phyloP scores from a whole-genome alignment of 1,140 invertebrate genomes.

The Neodiprion virginianus region DNA sequence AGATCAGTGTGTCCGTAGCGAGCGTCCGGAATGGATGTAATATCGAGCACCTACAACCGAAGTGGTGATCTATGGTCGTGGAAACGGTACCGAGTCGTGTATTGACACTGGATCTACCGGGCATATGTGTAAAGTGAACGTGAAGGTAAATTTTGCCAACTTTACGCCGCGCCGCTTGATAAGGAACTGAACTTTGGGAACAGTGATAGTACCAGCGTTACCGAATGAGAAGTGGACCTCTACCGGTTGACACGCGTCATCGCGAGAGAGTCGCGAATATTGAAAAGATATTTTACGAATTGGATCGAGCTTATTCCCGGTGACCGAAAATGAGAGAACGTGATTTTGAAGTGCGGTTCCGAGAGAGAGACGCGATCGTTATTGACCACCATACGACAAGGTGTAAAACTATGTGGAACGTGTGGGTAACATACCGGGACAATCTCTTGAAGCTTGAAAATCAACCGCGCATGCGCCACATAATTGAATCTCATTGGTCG shows the following conservation, averaged over 20 bases:
- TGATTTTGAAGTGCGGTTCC: not conserved
- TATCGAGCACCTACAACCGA: not conserved
- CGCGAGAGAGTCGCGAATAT: not conserved
- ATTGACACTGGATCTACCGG: not conserved
- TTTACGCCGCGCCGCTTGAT: not conserved
- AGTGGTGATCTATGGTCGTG: not conserved
- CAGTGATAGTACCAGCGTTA: not conserved
- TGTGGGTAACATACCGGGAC: too few relatives aligned
- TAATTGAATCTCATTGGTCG: too few relatives aligned
- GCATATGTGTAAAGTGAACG: not conserved
- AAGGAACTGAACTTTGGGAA: not conserved
- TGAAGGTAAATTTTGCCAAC: not conserved
- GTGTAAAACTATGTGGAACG: too few relatives aligned
- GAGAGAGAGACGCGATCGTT: not conserved
- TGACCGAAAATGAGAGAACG: not conserved
- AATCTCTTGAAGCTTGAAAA: too few relatives aligned
- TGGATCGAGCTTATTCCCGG: not conserved
- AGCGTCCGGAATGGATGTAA: not conserved
- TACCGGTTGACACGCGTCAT: not conserved
- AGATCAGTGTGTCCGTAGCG: not conserved
- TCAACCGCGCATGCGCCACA: too few relatives aligned
- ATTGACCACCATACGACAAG: too few relatives aligned
- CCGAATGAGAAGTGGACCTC: not conserved
- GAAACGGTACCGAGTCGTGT: not conserved
- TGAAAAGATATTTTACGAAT: not conserved